phyloP scores from a whole-genome alignment of 2,888 invertebrate species.

The Ditylenchus weischeri region DNA sequence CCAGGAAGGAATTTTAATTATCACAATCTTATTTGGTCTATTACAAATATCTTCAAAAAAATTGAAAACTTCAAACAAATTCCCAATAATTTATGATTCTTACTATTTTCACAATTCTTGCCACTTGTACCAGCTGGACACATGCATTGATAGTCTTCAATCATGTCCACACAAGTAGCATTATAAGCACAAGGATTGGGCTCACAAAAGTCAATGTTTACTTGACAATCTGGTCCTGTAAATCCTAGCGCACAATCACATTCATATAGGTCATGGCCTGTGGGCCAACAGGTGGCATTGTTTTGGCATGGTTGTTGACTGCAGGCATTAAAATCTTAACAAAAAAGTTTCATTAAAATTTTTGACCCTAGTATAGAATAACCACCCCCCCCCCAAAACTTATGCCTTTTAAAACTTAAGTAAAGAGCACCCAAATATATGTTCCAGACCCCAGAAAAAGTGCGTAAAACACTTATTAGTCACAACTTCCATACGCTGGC shows the following conservation, averaged over 20 bases:
- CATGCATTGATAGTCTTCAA: conserved; percentile 4
- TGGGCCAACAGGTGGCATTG: conserved; percentile 7
- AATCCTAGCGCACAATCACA: conserved; percentile 12
- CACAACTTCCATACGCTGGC: no score
- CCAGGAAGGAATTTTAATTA: no score
- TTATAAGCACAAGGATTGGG: conserved; percentile 10
- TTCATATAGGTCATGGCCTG: conserved; percentile 12
- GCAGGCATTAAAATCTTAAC: conserved; percentile 12
- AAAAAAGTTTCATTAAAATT: neutral
- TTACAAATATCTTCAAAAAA: neutral
- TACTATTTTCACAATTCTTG: conserved; percentile 9
- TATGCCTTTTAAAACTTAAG: no score
- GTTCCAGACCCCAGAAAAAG: no score
- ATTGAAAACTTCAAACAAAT: neutral
- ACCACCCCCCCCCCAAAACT: no score
- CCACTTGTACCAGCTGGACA: conserved; percentile 8
- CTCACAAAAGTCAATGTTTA: neutral
- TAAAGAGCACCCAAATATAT: no score
- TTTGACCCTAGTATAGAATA: no score
- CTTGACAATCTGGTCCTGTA: conserved; percentile 3
- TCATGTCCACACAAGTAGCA: conserved; percentile 5
- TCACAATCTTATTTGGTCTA: no score
- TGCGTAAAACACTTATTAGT: no score
- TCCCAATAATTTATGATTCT: neutral
- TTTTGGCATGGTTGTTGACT: conserved; percentile 1